Conservation (phyloP, 2,113 vertebrate genomes). For the Caranx ignobilis region DNA sequence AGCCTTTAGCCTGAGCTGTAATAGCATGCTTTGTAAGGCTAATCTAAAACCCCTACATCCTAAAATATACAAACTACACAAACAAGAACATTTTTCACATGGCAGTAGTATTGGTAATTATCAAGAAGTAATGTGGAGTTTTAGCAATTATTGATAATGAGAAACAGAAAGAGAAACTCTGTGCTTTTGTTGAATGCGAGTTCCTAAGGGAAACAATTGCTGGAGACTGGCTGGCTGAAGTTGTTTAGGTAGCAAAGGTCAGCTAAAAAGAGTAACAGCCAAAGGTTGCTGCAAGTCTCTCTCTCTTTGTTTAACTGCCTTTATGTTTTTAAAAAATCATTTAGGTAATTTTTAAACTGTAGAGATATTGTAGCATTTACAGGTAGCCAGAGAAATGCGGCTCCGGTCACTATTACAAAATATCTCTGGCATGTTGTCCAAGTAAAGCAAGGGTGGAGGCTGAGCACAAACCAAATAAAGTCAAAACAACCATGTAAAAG, state of each 20-base stretch:
- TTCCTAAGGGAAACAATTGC: constrained; percentile 4
- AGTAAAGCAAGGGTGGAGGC: not conserved
- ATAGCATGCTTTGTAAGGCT: not conserved
- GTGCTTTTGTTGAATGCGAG: not conserved
- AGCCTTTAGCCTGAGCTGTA: not conserved
- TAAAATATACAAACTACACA: constrained; percentile 19
- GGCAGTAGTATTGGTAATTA: constrained; percentile 14
- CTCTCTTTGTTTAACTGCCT: not conserved
- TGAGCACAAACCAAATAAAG: not conserved
- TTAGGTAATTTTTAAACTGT: not conserved
- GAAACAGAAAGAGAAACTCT: constrained; percentile 8
- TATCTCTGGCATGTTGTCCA: not conserved
- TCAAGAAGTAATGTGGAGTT: constrained; percentile 24
- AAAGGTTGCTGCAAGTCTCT: not conserved
- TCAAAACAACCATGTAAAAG: not conserved
- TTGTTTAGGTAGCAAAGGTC: not conserved
- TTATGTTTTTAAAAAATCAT: not conserved
- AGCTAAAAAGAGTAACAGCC: not conserved
- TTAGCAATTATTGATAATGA: constrained; percentile 39
- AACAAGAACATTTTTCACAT: not conserved
- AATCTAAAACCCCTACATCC: constrained; percentile 5
- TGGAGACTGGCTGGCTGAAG: constrained; percentile 6
- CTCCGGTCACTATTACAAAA: not conserved
- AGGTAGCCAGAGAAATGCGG: not conserved
- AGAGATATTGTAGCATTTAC: not conserved